Base-by-base conservation (phyloP, 2,888 invertebrate genomes). In the Rhyacophila evoluta region DNA sequence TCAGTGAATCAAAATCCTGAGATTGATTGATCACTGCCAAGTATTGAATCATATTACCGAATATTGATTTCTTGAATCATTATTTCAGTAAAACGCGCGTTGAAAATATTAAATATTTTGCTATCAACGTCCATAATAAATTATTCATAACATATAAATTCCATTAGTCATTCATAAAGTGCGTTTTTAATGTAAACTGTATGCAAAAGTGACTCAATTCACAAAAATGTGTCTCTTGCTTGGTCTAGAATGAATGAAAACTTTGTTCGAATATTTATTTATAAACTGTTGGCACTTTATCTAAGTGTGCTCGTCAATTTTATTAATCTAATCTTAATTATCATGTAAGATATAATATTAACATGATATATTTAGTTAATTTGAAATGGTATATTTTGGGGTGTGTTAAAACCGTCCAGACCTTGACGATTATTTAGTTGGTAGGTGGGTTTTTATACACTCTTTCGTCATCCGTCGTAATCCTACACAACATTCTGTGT, bases 401-500 rank as follows among this genome's bases (percentile, higher is more conserved):
- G 2, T 33, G 2, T 33, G 2, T 33, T 33, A 33, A 33, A 33
- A 33, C 29, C 29, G 6, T 55, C 10, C 55, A 55, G 25, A 55
- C 55, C 55, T 55, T 55, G 55, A 55, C 55, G 55, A 19, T 55
- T 19, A 6, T 55, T 55, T 19, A 15, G 55, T 55, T 19, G 15
- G 55, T 10, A 25, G 15, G 55, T 55, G 19, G 19, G 55, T 19
- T 33, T 55, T 55, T 55, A 55, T 55, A 55, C 15, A 19, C 25
- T 55, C 55, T 55, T 55, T 55, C 12, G 55, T 55, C 55, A 55
- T 19, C 25, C 55, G 19, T 15, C 25, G 55, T 55, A 55, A 55
- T 55, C 55, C 55, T 55, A 55, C 55, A 55, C 55, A 55, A 55
- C 55, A 19, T 19, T 55, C 55, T 55, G 55, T 55, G 55, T 55